Evolutionary conservation across 2,113 vertebrate species (phyloP), one percentile per base, ranked within the genome.

Genomic region (Rhea pennata): DNA sequence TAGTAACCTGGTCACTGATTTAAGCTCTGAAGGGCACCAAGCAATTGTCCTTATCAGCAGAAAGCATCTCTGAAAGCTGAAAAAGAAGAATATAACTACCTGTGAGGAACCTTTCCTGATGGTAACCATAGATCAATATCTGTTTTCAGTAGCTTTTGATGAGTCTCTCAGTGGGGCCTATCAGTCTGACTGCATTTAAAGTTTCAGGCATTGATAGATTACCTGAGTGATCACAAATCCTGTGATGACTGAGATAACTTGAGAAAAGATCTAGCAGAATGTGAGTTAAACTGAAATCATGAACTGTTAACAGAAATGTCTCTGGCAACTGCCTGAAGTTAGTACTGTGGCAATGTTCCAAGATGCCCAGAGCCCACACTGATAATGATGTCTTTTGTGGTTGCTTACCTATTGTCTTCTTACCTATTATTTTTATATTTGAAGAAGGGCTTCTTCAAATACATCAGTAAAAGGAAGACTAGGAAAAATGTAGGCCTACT

Each of bases 101-200:
- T 70, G 29, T 82, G 62, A 73, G 1, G 2, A 85, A 88, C 73
- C 50, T 70, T 84, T 50, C 71, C 81, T 95, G 87, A 54, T 87
- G 67, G 64, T 73, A 84, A 72, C 73, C 46, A 62, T 92, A 82
- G 72, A 84, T 92, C 81, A 64, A 44, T 67, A 62, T 72, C 36
- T 67, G 50, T 17, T 94, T 92, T 95, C 78, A 80, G 81, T 64
- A 89, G 91, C 50, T 93, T 93, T 81, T 89, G 92, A 91, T 87
- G 77, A 89, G 59, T 2, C 1, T 85, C 58, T 92, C 92, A 91
- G 84, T 85, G 77, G 70, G 59, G 26, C 71, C 84, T 89, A 54
- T 95, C 92, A 89, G 7, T 89, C 84, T 71, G 84, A 70, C 74
- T 89, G 54, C 77, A 46, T 84, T 95, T 91, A 48, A 78, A 66